Conservation (phyloP, 2,797 vertebrate genomes). For the Sebastes iracundus region DNA sequence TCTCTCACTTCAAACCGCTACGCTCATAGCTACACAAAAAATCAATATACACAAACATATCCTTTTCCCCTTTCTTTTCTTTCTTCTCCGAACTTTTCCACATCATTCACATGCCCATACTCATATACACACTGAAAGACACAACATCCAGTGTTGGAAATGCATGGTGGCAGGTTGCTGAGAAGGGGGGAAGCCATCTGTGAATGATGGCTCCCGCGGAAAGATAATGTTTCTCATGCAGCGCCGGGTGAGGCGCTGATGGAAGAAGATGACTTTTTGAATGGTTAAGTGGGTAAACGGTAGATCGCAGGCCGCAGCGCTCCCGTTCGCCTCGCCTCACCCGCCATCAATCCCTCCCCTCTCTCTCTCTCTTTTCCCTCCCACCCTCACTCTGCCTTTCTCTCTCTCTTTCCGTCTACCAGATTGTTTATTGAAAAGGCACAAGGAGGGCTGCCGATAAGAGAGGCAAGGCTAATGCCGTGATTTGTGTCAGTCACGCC, state of each 20-base stretch:
- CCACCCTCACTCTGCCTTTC: conserved; percentile 33
- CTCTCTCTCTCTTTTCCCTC: conserved; percentile 2
- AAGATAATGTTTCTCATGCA: conserved; percentile 81
- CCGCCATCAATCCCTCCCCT: conserved; percentile 69
- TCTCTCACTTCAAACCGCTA: conserved; percentile 31
- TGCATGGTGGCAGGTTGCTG: conserved; percentile 64
- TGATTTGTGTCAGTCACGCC: conserved; percentile 85
- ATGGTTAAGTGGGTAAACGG: conserved; percentile 81
- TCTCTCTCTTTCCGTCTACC: conserved; percentile 44
- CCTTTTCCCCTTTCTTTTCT: background rate
- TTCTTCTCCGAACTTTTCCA: conserved; percentile 9
- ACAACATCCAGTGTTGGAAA: conserved; percentile 49
- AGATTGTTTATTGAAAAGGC: conserved; percentile 82
- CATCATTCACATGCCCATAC: conserved; percentile 15
- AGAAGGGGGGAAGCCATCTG: conserved; percentile 73
- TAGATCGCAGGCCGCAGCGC: conserved; percentile 67
- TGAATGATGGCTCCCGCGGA: conserved; percentile 80
- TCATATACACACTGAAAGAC: conserved; percentile 12
- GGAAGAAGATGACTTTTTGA: conserved; percentile 82
- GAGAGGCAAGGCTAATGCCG: conserved; percentile 79
- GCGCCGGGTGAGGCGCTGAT: conserved; percentile 71
- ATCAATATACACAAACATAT: background rate
- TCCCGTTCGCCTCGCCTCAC: conserved; percentile 68
- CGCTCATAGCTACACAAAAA: conserved; percentile 6
- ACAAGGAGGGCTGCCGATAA: conserved; percentile 77